phyloP scores from a whole-genome alignment of 2,113 vertebrate genomes.

The Ploceus nigricollis region DNA sequence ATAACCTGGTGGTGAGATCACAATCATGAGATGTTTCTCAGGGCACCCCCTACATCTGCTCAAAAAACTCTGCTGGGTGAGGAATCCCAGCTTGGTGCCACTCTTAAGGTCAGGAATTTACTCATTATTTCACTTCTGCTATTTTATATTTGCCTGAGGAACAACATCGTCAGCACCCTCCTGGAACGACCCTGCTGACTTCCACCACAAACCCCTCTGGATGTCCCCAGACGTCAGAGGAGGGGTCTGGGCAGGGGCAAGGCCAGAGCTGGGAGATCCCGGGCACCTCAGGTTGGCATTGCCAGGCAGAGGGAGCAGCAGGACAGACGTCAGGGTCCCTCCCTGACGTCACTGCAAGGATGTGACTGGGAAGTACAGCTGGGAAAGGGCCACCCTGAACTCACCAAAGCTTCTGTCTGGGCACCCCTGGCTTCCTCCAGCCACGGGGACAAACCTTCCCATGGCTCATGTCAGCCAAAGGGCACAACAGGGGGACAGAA shows the following conservation, averaged over 20 bases:
- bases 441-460: not conserved
- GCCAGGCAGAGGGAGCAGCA: not conserved
- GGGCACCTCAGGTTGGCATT: rapidly evolving
- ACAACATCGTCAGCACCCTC: not conserved
- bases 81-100: not conserved
- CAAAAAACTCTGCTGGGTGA: not conserved
- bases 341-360: not conserved
- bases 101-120: conserved; percentile 55
- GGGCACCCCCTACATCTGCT: not conserved
- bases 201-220: not conserved
- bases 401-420: not conserved
- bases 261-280: not conserved
- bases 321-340: not conserved
- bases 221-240: not conserved
- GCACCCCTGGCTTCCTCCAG: not conserved
- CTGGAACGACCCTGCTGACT: not conserved
- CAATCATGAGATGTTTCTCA: not conserved
- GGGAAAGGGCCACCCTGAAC: not conserved
- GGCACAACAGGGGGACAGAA: rapidly evolving
- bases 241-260: not conserved
- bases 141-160: not conserved
- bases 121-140: conserved; percentile 38
- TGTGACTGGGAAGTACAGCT: not conserved
- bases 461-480: not conserved
- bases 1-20: conserved; percentile 26